A percentile compares a stretch with the other conserved stretches of the same genome.
Evolutionary conservation across 2,888 invertebrate species (phyloP).

Genomic region (Bembecia ichneumoniformis): DNA sequence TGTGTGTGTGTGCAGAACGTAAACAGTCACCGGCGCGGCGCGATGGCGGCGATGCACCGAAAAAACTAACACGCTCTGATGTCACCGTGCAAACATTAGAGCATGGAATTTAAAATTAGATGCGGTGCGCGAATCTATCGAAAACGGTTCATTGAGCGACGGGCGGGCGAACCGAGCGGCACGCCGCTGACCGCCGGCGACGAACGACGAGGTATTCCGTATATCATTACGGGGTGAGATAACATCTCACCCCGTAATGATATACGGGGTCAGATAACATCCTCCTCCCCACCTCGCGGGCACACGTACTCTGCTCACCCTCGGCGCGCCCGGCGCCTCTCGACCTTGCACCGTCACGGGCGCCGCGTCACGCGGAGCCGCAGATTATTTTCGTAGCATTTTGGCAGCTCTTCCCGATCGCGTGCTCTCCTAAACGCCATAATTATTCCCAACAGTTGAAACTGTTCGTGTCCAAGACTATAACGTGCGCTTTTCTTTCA

Average conservation of each 20-base stretch:
- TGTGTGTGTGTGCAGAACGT: slow-evolving; percentile 46
- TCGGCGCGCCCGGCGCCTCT: slow-evolving; percentile 17
- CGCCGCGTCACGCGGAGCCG: slow-evolving; percentile 57
- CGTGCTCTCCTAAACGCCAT: slow-evolving; percentile 32
- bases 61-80: slow-evolving; percentile 60
- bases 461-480: slow-evolving; percentile 27
- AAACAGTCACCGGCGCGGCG: slow-evolving; percentile 39
- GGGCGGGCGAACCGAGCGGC: slow-evolving; percentile 65
- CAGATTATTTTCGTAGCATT: slow-evolving; percentile 65
- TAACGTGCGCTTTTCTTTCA: slow-evolving; percentile 55
- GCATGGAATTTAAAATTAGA: slow-evolving; percentile 63
- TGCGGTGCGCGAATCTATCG: slow-evolving; percentile 50
- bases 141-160: slow-evolving; percentile 66
- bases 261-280: neutral
- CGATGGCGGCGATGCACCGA: slow-evolving; percentile 37
- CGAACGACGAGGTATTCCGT: slow-evolving; percentile 53
- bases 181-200: slow-evolving; percentile 60
- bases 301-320: neutral
- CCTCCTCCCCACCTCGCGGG: slow-evolving; percentile 1
- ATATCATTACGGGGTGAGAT: neutral
- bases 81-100: slow-evolving; percentile 65
- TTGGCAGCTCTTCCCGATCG: slow-evolving; percentile 51
- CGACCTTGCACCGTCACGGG: slow-evolving; percentile 64
- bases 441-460: slow-evolving; percentile 29
- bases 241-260: too few species aligned